Evolutionary conservation across 1,140 invertebrate genomes (phyloP).

Genomic region (Orchesella cincta): DNA sequence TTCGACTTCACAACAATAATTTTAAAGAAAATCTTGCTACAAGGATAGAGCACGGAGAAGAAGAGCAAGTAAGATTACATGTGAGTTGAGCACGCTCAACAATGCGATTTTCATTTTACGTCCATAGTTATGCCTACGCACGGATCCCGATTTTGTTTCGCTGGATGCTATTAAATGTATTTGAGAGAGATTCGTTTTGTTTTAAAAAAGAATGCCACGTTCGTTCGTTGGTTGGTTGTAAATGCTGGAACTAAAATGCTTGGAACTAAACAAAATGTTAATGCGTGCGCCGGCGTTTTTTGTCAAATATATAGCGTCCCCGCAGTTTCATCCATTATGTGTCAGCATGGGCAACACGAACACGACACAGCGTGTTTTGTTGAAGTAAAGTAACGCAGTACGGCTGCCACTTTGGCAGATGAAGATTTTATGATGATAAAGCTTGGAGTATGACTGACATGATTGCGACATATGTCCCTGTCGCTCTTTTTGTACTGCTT

Average conservation of each 20-base stretch:
- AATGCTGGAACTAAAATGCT: not conserved
- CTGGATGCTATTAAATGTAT: too few species aligned
- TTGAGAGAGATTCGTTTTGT: too few species aligned
- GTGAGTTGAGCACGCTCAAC: not conserved
- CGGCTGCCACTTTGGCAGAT: not conserved
- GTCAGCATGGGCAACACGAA: too few species aligned
- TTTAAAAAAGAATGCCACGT: too few species aligned
- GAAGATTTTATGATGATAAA: too few species aligned
- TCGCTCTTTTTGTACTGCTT: not conserved
- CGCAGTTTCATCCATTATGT: too few species aligned
- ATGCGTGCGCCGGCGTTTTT: not conserved
- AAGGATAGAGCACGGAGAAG: not conserved
- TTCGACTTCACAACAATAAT: not conserved
- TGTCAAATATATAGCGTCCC: too few species aligned
- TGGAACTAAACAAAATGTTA: not conserved
- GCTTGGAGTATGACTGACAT: not conserved
- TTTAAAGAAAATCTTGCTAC: not conserved
- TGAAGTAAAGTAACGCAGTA: too few species aligned
- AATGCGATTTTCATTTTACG: not conserved
- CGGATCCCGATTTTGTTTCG: conserved; percentile 13
- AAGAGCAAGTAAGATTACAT: not conserved
- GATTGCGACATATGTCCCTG: conserved; percentile 22
- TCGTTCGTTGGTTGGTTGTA: too few species aligned
- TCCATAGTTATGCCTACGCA: conserved; percentile 1
- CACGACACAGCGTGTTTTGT: too few species aligned